phyloP scores from a whole-genome alignment of 2,888 invertebrate species.

The Caprella mutica region DNA sequence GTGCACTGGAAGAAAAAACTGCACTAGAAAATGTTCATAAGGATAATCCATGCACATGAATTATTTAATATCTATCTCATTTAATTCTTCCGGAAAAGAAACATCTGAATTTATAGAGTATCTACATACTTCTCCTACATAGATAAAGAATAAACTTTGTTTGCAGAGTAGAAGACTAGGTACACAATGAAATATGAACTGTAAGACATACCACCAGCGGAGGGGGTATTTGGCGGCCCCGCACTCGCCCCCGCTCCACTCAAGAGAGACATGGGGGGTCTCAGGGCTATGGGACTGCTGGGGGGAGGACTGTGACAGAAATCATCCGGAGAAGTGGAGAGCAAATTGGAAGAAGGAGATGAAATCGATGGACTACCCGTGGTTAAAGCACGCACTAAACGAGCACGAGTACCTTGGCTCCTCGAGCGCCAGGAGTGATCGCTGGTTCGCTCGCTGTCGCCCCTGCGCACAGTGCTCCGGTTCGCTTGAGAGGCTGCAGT shows the following conservation, averaged over 20 bases:
- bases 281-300: slow-evolving; percentile 18
- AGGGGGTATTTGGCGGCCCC: slow-evolving; percentile 45
- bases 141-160: too few species aligned
- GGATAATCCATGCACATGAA: too few species aligned
- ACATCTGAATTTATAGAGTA: too few species aligned
- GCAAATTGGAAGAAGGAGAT: too few species aligned
- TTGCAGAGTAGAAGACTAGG: too few species aligned
- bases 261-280: slow-evolving; percentile 14
- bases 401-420: slow-evolving; percentile 75
- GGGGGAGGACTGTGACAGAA: slow-evolving; percentile 32
- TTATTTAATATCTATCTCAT: too few species aligned
- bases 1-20: too few species aligned
- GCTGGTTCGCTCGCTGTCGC: slow-evolving; percentile 33
- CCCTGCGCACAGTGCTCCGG: slow-evolving; percentile 38
- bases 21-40: too few species aligned
- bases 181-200: too few species aligned
- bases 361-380: slow-evolving; percentile 42
- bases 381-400: slow-evolving; percentile 32
- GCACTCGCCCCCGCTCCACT: slow-evolving; percentile 30
- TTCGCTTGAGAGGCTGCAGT: slow-evolving; percentile 45
- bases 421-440: slow-evolving; percentile 53
- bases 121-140: too few species aligned
- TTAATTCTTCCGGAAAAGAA: too few species aligned
- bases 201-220: slow-evolving; percentile 43
- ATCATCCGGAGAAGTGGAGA: slow-evolving; percentile 73